Percentiles rank a stretch among this genome's conserved stretches.
Conservation (phyloP, 1,140 invertebrate genomes). For the Orchestia grillus region DNA sequence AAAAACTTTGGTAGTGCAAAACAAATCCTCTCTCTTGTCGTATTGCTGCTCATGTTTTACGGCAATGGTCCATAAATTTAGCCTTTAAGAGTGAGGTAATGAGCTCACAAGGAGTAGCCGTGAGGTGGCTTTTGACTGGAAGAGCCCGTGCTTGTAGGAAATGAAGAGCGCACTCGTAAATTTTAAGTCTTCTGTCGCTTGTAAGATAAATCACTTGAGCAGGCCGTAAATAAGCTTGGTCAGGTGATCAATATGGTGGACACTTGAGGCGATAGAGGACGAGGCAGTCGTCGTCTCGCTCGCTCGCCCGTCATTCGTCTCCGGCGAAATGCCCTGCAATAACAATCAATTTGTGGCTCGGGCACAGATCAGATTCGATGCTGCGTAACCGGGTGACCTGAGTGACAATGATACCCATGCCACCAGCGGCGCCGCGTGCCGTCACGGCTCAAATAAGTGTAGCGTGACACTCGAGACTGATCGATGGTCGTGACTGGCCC, state of each 20-base stretch:
- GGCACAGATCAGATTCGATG: background rate
- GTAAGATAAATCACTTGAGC: slow-evolving; percentile 37
- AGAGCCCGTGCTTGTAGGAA: background rate
- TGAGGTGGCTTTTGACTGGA: background rate
- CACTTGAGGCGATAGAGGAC: slow-evolving; percentile 37
- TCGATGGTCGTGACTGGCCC: slow-evolving; percentile 10
- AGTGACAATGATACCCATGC: background rate
- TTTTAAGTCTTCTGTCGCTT: slow-evolving; percentile 35
- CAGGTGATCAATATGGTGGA: slow-evolving; percentile 47
- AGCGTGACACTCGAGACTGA: slow-evolving; percentile 42
- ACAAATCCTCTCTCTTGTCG: background rate
- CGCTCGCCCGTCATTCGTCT: slow-evolving; percentile 46
- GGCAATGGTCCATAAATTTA: slow-evolving; percentile 45
- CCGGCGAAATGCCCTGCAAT: slow-evolving; percentile 33
- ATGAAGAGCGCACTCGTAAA: slow-evolving; percentile 51
- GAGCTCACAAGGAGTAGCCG: background rate
- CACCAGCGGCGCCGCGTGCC: background rate
- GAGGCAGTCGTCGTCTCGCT: background rate
- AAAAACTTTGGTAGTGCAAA: background rate
- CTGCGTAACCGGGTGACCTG: slow-evolving; percentile 46
- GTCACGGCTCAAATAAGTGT: slow-evolving; percentile 22
- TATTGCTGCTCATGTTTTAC: slow-evolving; percentile 4
- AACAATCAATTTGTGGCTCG: slow-evolving; percentile 23
- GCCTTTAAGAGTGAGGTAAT: slow-evolving; percentile 20
- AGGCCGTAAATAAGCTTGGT: slow-evolving; percentile 55